Evolutionary conservation across 2,797 vertebrate species (phyloP), one percentile per base, ranked within the genome.

Genomic region (Esox lucius): DNA sequence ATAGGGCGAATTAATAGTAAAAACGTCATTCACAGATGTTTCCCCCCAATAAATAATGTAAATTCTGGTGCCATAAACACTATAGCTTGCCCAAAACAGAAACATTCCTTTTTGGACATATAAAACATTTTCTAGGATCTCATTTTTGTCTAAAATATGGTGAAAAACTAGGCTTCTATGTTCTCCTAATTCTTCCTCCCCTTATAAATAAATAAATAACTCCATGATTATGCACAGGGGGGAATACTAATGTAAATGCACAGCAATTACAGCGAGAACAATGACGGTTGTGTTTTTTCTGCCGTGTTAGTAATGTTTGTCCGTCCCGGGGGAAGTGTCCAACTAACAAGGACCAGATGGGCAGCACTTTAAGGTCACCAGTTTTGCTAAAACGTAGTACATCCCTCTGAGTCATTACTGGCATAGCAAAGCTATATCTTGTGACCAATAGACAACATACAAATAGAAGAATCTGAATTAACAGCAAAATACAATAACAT

Each of bases 311-410:
- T 75, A 82, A 85, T 83, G 75, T 80, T 69, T 42, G 56, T 83
- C 79, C 72, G 79, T 86, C 84, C 81, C 87, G 35, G 66, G 84
- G 83, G 87, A 84, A 76, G 79, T 78, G 79, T 83, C 70, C 72
- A 78, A 81, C 86, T 83, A 84, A 84, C 62, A 53, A 66, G 70
- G 72, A 85, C 82, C 87, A 87, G 89, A 89, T 88, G 88, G 85
- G 74, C 80, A 74, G 78, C 81, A 73, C 76, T 79, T 82, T 86
- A 83, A 84, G 86, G 85, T 89, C 84, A 84, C 76, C 39, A 75
- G 49, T 71, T 83, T 84, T 79, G 78, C 82, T 79, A 81, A 70
- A 56, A 79, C 81, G 78, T 77, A 76, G 19, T 74, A 75, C 70
- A 81, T 81, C 80, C 80, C 33, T 9, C 46, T 61, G 73, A 82